These are phyloP conservation scores for Pontoporia blainvillei DNA, from an alignment of 2,113 vertebrate genomes.

Conservation along the genomic window DNA sequence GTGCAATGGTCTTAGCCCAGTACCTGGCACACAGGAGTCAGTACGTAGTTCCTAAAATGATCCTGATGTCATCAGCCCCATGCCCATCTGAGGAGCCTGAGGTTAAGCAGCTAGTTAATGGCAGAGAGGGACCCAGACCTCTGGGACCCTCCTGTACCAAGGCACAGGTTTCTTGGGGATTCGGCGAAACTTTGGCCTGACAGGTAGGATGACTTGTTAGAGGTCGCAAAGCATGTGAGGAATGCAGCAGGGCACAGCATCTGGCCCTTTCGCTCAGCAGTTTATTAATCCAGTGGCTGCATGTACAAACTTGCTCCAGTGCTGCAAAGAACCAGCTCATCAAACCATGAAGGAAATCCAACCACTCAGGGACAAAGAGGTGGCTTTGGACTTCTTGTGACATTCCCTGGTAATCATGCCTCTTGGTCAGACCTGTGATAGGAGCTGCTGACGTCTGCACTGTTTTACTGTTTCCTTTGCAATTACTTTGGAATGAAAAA, in stretches of 20 bases:
- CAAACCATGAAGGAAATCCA: neutral
- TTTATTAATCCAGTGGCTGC: neutral
- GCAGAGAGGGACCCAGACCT: neutral
- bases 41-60: neutral
- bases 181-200: neutral
- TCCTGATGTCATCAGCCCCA: neutral
- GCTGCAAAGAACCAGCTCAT: neutral
- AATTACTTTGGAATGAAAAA: slow-evolving; percentile 28
- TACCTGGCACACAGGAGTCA: neutral
- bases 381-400: neutral
- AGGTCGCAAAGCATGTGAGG: neutral
- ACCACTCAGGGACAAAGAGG: neutral
- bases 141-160: neutral
- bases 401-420: neutral
- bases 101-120: neutral
- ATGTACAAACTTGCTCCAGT: neutral
- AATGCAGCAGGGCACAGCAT: slow-evolving; percentile 22
- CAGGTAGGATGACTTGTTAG: slow-evolving; percentile 35
- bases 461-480: neutral
- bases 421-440: neutral
- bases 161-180: neutral
- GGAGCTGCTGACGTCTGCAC: neutral
- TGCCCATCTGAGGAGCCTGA: neutral
- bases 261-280: neutral
- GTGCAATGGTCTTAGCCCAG: neutral